These are phyloP conservation scores for Anthoscopus minutus DNA, from an alignment of 2,113 vertebrate species.

Conservation along the genomic window DNA sequence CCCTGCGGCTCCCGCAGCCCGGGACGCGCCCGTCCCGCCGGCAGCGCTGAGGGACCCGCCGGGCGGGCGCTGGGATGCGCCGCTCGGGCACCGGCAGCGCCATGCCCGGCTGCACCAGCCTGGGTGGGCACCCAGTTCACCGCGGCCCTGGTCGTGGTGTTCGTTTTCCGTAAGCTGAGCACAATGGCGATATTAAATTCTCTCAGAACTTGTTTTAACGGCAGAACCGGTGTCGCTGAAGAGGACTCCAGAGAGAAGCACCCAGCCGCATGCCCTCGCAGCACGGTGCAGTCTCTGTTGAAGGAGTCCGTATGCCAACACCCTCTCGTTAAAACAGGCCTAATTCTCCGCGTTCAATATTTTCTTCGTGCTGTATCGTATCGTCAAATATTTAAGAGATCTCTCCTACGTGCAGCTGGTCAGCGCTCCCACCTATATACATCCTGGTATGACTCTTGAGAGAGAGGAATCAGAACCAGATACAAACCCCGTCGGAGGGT, in stretches of 20 bases:
- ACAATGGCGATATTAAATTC: fast-evolving
- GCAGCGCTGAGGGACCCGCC: neutral
- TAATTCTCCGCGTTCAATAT: neutral
- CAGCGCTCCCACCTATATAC: neutral
- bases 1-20: neutral
- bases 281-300: neutral
- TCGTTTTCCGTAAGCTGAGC: neutral
- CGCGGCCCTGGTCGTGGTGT: neutral
- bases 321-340: neutral
- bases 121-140: no score
- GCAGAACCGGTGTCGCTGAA: neutral
- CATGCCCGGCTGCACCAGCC: neutral
- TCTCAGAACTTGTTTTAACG: neutral
- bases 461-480: neutral
- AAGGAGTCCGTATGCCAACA: neutral
- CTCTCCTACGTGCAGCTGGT: neutral
- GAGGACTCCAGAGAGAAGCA: neutral
- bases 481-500: neutral
- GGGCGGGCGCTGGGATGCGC: neutral
- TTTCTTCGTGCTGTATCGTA: neutral
- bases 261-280: neutral
- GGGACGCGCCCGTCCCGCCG: neutral
- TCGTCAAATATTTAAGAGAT: neutral
- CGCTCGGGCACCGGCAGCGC: neutral
- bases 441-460: neutral